Base-by-base conservation (phyloP, 2,888 invertebrate species). In the Anorthoa munda region DNA sequence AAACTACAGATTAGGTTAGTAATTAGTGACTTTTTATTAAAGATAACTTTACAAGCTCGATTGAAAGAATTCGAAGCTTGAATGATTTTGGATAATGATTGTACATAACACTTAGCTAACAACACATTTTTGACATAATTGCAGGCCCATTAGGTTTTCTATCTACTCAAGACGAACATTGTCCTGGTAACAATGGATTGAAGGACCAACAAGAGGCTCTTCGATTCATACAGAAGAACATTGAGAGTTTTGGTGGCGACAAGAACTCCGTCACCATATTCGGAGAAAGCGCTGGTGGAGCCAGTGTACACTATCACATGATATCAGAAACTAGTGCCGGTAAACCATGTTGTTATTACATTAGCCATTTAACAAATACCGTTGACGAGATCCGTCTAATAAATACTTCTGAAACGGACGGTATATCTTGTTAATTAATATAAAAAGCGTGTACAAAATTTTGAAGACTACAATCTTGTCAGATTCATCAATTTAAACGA, bases 251-350 rank as follows among this genome's bases (percentile, higher is more conserved):
- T 76, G 97, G 97, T 0, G 98, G 97, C 0, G 96, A 97, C 90
- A 97, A 97, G 1, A 90, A 96, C 39, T 96, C 97, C 12, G 97
- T 97, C 0, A 97, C 97, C 0, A 94, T 97, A 67, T 97, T 98
- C 81, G 98, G 98, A 0, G 97, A 97, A 86, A 97, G 97, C 86
- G 98, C 98, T 0, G 98, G 98, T 5, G 97, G 97, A 0, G 97
- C 97, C 1, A 97, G 97, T 84, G 97, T 97, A 1, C 97, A 97
- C 56, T 97, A 97, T 77, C 97, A 97, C 80, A 97, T 98, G 97
- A 92, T 97, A 58, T 97, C 97, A n/a, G 93, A 96, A 53, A 93
- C 96, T 50, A 97, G 97, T 46, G 92, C 89, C 86, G 97, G 97
- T 97, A 92, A 81, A 60, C 21, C 11, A 17, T 45, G 2, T 45